Conservation (phyloP, 2,888 invertebrate genomes). For the Oeneis ivallda region DNA sequence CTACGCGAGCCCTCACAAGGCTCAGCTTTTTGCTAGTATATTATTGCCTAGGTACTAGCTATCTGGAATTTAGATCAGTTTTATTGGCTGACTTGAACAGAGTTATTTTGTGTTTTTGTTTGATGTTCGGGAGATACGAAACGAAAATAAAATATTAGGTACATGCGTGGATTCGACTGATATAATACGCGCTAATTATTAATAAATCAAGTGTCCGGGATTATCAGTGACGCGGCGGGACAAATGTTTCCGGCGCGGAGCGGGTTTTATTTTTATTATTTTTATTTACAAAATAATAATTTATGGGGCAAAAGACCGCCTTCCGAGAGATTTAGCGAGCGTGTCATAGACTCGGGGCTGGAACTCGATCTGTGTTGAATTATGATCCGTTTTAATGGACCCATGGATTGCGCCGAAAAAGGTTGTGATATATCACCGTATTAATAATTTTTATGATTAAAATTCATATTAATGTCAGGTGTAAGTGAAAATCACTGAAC, state of each 20-base stretch:
- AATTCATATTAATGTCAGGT: conserved; percentile 53
- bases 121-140: neutral
- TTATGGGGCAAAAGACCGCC: conserved; percentile 74
- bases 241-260: conserved; percentile 76
- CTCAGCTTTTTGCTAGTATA: too few relatives aligned
- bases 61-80: neutral
- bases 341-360: conserved; percentile 76
- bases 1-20: too few relatives aligned
- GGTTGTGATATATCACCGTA: conserved; percentile 65
- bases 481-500: conserved; percentile 26
- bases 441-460: conserved; percentile 56
- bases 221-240: conserved; percentile 73
- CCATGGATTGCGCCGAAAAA: conserved; percentile 58
- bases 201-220: conserved; percentile 77
- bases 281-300: conserved; percentile 79
- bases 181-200: conserved; percentile 64
- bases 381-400: conserved; percentile 71
- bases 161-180: conserved; percentile 2
- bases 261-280: conserved; percentile 78
- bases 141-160: conserved; percentile 6
- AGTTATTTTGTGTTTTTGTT: neutral
- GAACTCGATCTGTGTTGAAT: conserved; percentile 72
- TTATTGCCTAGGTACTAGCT: too few relatives aligned
- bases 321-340: conserved; percentile 79
- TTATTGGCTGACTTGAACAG: neutral